Evolutionary conservation across 2,888 invertebrate species (phyloP).

Genomic region (Leptothorax acervorum): DNA sequence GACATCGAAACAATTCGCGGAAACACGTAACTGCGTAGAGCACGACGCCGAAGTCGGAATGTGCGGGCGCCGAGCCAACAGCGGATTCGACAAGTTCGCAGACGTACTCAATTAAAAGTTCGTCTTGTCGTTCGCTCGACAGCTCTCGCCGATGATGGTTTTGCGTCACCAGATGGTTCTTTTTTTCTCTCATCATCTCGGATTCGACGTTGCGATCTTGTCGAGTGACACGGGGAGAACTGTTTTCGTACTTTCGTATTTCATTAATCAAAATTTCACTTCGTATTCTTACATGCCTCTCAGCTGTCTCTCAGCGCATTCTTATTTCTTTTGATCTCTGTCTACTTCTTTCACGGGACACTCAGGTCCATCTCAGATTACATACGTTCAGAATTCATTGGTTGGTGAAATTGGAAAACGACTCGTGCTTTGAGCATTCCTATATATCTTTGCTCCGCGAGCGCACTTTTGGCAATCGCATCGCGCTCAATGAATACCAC

Average conservation of each 20-base stretch:
- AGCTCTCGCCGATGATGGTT: conserved; percentile 11
- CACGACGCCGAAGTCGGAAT: conserved; percentile 31
- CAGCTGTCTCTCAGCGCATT: background rate
- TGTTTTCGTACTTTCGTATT: conserved; percentile 48
- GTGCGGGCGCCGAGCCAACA: conserved; percentile 64
- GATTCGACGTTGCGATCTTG: conserved; percentile 34
- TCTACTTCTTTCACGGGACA: background rate
- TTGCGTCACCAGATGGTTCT: background rate
- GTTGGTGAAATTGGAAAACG: conserved; percentile 32
- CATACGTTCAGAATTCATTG: conserved; percentile 18
- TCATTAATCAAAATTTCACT: conserved; percentile 47
- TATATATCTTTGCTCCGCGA: background rate
- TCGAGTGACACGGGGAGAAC: conserved; percentile 45
- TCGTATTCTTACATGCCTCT: background rate
- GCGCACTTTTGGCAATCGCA: conserved; percentile 71
- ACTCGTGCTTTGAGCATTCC: conserved; percentile 6
- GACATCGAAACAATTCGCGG: conserved; percentile 56
- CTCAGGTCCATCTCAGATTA: conserved; percentile 29
- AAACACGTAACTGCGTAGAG: conserved; percentile 53
- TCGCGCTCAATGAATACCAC: conserved; percentile 56
- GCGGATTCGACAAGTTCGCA: conserved; percentile 69
- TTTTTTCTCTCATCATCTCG: conserved; percentile 50
- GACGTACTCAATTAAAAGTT: conserved; percentile 75
- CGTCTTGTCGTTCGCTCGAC: conserved; percentile 18
- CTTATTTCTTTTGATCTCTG: background rate